These are phyloP conservation scores for Zaprionus lachaisei DNA, from an alignment of 1,140 invertebrate species.

Conservation along the genomic window DNA sequence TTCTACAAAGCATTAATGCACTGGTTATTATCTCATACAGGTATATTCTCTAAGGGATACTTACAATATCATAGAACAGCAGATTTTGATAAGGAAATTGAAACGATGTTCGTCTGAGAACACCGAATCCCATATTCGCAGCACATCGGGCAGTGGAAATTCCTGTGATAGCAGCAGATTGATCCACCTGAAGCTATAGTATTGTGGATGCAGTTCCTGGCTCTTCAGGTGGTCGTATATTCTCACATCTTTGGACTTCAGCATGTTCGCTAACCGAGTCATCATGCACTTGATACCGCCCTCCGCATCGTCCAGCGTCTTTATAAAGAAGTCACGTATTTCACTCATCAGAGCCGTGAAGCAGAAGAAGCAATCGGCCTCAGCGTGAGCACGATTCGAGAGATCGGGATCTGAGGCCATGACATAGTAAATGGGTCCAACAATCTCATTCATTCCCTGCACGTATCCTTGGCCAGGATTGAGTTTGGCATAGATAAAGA, in stretches of 20 bases:
- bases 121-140: slow-evolving; percentile 97
- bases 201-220: slow-evolving; percentile 96
- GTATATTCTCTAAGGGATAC: slow-evolving; percentile 62
- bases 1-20: slow-evolving; percentile 85
- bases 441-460: slow-evolving; percentile 99
- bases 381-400: slow-evolving; percentile 95
- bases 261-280: slow-evolving; percentile 89
- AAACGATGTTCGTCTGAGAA: slow-evolving; percentile 96
- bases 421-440: slow-evolving; percentile 99
- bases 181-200: slow-evolving; percentile 94
- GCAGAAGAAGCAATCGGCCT: slow-evolving; percentile 98
- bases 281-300: slow-evolving; percentile 95
- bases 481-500: slow-evolving; percentile 98
- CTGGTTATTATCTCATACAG: not conserved
- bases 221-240: slow-evolving; percentile 91
- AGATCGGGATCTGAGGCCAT: slow-evolving; percentile 95
- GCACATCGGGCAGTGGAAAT: slow-evolving; percentile 97
- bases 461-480: slow-evolving; percentile 99
- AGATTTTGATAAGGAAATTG: slow-evolving; percentile 95
- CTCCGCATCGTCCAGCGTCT: slow-evolving; percentile 96
- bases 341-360: slow-evolving; percentile 99
- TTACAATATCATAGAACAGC: slow-evolving; percentile 98
- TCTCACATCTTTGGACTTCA: slow-evolving; percentile 91
- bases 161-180: slow-evolving; percentile 98
- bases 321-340: slow-evolving; percentile 99